Conservation (phyloP, 2,888 invertebrate species). For the Drosophila mettleri region DNA sequence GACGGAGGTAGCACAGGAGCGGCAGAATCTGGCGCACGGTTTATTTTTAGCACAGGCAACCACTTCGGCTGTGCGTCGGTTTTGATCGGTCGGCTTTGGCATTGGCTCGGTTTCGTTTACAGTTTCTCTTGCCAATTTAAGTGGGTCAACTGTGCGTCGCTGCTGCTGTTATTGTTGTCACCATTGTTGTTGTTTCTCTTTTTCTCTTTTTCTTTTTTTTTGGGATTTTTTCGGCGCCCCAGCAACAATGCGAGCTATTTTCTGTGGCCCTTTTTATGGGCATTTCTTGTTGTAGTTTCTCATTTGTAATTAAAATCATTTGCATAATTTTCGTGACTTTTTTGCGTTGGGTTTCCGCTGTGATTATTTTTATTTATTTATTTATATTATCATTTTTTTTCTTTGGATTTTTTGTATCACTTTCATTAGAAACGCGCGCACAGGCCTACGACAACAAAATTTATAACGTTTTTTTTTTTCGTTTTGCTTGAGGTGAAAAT, state of each 20-base stretch:
- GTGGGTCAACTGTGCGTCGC: slow-evolving; percentile 60
- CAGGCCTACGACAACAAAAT: slow-evolving; percentile 74
- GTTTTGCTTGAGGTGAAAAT: slow-evolving; percentile 54
- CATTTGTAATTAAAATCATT: slow-evolving; percentile 79
- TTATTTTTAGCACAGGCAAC: slow-evolving; percentile 69
- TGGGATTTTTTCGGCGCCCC: slow-evolving; percentile 27
- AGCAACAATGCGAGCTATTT: slow-evolving; percentile 26
- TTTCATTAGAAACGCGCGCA: slow-evolving; percentile 80
- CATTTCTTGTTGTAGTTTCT: slow-evolving; percentile 58
- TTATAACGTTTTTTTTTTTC: slow-evolving; percentile 53
- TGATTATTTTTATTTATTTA: slow-evolving; percentile 14
- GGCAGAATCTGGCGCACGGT: slow-evolving; percentile 59
- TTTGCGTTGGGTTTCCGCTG: slow-evolving; percentile 53
- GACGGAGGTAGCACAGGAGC: slow-evolving; percentile 24
- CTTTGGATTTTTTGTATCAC: slow-evolving; percentile 66
- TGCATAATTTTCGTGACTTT: slow-evolving; percentile 77
- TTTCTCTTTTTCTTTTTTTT: slow-evolving; percentile 35
- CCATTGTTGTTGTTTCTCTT: slow-evolving; percentile 3
- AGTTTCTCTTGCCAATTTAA: slow-evolving; percentile 75
- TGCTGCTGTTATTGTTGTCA: slow-evolving; percentile 1
- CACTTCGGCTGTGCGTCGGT: slow-evolving; percentile 46
- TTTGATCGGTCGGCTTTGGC: slow-evolving; percentile 10
- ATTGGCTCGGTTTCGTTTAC: slow-evolving; percentile 52
- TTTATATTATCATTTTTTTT: background rate
- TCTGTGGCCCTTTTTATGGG: slow-evolving; percentile 62